Percentiles rank a stretch among this genome's conserved stretches.
phyloP scores from a whole-genome alignment of 2,888 invertebrate genomes.

The Buathra laborator region DNA sequence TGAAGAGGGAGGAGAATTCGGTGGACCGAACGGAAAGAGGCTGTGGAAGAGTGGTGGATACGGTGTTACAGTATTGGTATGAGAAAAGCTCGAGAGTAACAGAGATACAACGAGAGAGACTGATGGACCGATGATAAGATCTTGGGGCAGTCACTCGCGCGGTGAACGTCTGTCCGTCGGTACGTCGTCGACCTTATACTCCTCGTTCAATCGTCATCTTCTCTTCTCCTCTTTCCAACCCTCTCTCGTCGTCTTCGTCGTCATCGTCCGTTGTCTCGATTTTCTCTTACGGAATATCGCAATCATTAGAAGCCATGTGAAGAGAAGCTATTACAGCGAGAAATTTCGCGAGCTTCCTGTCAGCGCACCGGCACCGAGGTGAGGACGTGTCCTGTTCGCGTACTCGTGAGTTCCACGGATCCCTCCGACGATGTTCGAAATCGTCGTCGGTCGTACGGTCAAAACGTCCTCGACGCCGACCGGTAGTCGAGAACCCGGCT shows the following conservation, averaged over 20 bases:
- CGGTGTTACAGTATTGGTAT: slow-evolving; percentile 43
- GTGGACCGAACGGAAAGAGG: slow-evolving; percentile 67
- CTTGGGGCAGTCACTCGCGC: slow-evolving; percentile 78
- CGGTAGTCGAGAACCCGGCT: slow-evolving; percentile 6
- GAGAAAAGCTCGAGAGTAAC: slow-evolving; percentile 53
- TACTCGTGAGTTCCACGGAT: slow-evolving; percentile 60
- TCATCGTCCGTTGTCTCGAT: slow-evolving; percentile 28
- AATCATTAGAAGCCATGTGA: not conserved
- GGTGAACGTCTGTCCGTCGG: slow-evolving; percentile 75
- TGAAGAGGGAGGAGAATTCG: slow-evolving; percentile 61
- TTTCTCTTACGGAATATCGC: slow-evolving; percentile 23
- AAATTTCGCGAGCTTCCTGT: slow-evolving; percentile 70
- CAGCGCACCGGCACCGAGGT: slow-evolving; percentile 76
- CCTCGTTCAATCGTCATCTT: slow-evolving; percentile 64
- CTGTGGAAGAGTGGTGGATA: slow-evolving; percentile 43
- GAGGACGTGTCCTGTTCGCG: slow-evolving; percentile 80
- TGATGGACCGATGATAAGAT: slow-evolving; percentile 83
- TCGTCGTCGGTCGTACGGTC: slow-evolving; percentile 47
- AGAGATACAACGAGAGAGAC: slow-evolving; percentile 73
- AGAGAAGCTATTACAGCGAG: not conserved
- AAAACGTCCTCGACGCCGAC: slow-evolving; percentile 9
- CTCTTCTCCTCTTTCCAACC: slow-evolving; percentile 18
- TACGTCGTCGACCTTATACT: slow-evolving; percentile 65
- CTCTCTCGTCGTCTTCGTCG: not conserved
- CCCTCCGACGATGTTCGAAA: slow-evolving; percentile 68